These are phyloP conservation scores for Tipula helvola DNA, from an alignment of 2,888 invertebrate genomes.

Conservation along the genomic window DNA sequence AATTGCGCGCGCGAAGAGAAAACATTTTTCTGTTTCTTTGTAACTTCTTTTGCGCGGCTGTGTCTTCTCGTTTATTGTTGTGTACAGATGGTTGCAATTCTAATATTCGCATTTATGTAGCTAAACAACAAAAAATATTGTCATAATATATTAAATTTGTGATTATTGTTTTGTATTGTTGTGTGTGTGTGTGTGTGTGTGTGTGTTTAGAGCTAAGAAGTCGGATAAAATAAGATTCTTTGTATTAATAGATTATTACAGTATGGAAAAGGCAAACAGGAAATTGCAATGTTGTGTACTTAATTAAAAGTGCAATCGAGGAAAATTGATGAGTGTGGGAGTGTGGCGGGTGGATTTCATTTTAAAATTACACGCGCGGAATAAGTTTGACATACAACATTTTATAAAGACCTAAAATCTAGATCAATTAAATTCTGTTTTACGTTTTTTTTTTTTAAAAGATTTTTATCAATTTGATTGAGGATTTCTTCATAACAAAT, in stretches of 20 bases:
- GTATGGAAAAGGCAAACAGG: background rate
- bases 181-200: background rate
- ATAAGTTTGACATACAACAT: background rate
- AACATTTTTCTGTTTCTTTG: background rate
- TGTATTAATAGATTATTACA: background rate
- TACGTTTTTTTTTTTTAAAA: background rate
- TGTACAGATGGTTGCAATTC: background rate
- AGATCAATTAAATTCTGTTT: background rate
- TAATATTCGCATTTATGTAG: background rate
- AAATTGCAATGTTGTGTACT: background rate
- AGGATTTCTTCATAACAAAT: slow-evolving; percentile 4
- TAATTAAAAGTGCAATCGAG: background rate
- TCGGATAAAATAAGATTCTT: background rate
- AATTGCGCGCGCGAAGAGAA: background rate
- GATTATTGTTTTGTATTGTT: background rate
- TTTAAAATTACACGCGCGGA: background rate
- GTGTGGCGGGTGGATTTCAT: background rate
- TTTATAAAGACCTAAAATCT: background rate
- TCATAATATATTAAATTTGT: background rate
- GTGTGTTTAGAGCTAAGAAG: background rate
- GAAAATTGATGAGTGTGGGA: background rate
- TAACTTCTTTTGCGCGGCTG: background rate
- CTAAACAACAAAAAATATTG: background rate
- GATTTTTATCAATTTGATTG: background rate
- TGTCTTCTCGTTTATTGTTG: background rate